Evolutionary conservation across 2,888 invertebrate genomes (phyloP), one percentile per base, ranked within the genome.

Genomic region (Eugnorisma glareosa): DNA sequence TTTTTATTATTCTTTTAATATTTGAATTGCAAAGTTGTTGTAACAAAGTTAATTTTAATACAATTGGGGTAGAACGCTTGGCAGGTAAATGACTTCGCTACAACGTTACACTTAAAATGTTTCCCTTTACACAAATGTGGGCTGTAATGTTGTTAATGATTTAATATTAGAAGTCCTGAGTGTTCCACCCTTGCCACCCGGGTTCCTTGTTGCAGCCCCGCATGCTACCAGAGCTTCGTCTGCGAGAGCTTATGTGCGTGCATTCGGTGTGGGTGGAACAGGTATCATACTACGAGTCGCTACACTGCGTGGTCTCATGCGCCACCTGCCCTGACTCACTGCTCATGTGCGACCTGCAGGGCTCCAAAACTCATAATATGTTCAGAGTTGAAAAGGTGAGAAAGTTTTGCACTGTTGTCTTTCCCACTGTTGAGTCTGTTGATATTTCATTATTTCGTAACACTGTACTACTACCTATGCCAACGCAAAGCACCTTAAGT

Each of bases 211-310:
- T 86, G 3, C 89, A 95, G 92, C 93, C 97, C 90, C 97, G 97
- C 15, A 92, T 96, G 84, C 89, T 97, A 45, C 94, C 96, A 6
- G 94, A 95, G 83, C 90, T 98, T 88, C 93, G 92, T 80, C 93
- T 97, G 24, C 92, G 91, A 81, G 97, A 97, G 92, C 96, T 97
- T 86, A 91, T 91, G 18, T 95, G 96, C 67, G 93, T 98, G 67
- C 98, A 98, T 92, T 92, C 93, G 11, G 98, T 98, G 90, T 97
- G 98, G 97, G 97, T 98, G 75, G 97, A 97, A 11, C 97, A 98
- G 92, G 97, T 98, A 63, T 97, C 97, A 78, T 98, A 97, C 94
- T 98, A 98, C 89, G 95, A 97, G 54, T 97, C 97, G 75, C 95
- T 98, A 87, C 97, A 97, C 90, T 97, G 97, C 86, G 97, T 98